phyloP scores from a whole-genome alignment of 2,888 invertebrate genomes.

The Epinotia ramella region DNA sequence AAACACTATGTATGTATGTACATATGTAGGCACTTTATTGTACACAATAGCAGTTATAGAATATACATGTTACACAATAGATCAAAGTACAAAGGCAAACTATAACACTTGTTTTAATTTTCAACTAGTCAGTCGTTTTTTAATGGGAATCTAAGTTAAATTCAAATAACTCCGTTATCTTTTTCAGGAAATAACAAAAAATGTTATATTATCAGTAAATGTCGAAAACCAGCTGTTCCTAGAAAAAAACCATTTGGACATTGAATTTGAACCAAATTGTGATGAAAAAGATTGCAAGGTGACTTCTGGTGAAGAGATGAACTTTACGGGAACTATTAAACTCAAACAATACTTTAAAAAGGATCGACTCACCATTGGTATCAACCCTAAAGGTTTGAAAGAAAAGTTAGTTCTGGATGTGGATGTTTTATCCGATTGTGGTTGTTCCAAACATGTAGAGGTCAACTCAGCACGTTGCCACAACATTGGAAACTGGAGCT shows the following conservation, averaged over 20 bases:
- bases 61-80: too few relatives aligned
- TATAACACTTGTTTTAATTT: too few relatives aligned
- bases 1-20: too few relatives aligned
- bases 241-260: neutral
- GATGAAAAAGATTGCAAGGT: slow-evolving; percentile 7
- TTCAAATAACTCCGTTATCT: too few relatives aligned
- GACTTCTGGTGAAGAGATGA: slow-evolving; percentile 15
- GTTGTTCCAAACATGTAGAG: slow-evolving; percentile 2
- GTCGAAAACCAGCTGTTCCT: neutral
- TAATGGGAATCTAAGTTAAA: too few relatives aligned
- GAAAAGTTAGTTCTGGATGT: slow-evolving; percentile 25
- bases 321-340: slow-evolving; percentile 14
- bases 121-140: too few relatives aligned
- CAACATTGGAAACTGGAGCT: slow-evolving; percentile 3
- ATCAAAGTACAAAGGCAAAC: too few relatives aligned
- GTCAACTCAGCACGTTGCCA: slow-evolving; percentile 8
- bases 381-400: slow-evolving; percentile 31
- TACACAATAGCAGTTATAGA: too few relatives aligned
- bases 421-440: slow-evolving; percentile 15
- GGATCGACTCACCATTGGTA: neutral
- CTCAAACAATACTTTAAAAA: slow-evolving; percentile 12
- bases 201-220: slow-evolving; percentile 17
- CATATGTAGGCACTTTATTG: too few relatives aligned
- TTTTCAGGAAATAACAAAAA: slow-evolving; percentile 36
- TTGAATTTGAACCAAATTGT: slow-evolving; percentile 31